Evolutionary conservation across 2,888 invertebrate species (phyloP).

Genomic region (Eupelmus urozonus): DNA sequence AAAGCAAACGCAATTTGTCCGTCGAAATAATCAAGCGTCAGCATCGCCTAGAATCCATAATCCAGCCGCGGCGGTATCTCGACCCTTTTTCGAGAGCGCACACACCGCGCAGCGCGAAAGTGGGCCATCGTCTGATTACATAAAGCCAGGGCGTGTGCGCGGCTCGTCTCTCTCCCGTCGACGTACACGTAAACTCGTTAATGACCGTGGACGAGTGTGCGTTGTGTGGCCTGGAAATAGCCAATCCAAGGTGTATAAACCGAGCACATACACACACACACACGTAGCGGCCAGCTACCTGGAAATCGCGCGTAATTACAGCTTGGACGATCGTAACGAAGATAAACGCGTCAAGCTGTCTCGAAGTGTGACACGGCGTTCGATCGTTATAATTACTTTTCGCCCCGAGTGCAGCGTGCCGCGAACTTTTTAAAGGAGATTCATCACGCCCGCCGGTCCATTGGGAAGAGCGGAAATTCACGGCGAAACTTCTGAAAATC

Average conservation of each 20-base stretch:
- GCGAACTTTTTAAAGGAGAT: slow-evolving; percentile 40
- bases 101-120: too few relatives aligned
- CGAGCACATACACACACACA: too few relatives aligned
- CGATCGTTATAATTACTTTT: slow-evolving; percentile 57
- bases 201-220: slow-evolving; percentile 62
- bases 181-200: slow-evolving; percentile 60
- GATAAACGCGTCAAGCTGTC: slow-evolving; percentile 54
- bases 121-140: too few relatives aligned
- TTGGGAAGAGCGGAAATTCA: slow-evolving; percentile 37
- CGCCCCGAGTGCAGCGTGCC: too few relatives aligned
- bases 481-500: slow-evolving; percentile 46
- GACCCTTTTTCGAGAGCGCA: too few relatives aligned
- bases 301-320: slow-evolving; percentile 53
- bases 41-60: too few relatives aligned
- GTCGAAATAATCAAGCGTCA: too few relatives aligned
- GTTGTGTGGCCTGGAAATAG: slow-evolving; percentile 64
- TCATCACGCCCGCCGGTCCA: slow-evolving; percentile 38
- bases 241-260: slow-evolving; percentile 60
- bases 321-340: slow-evolving; percentile 38
- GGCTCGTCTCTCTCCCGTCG: too few relatives aligned
- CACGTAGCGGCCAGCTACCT: too few relatives aligned
- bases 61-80: too few relatives aligned
- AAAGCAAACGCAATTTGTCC: too few relatives aligned
- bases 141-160: too few relatives aligned
- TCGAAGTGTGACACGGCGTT: slow-evolving; percentile 46